Percentiles rank a stretch among this genome's conserved stretches.
Evolutionary conservation across 2,797 vertebrate species (phyloP).

Genomic region (Rhinatrema bivittatum): DNA sequence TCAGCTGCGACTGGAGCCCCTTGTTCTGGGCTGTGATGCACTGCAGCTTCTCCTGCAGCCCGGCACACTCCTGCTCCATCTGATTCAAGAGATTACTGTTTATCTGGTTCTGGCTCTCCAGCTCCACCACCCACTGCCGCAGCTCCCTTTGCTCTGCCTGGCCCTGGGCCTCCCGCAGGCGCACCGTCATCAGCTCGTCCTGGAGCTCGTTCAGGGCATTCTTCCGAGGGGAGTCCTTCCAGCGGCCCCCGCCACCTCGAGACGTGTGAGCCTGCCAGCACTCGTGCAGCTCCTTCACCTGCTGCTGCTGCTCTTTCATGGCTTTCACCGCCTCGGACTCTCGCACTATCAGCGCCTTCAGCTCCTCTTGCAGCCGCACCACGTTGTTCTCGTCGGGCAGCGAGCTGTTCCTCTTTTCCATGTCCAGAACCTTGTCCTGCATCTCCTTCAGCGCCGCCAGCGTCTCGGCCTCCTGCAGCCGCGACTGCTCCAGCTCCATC

Average conservation of each 20-base stretch:
- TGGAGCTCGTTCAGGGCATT: slow-evolving; percentile 80
- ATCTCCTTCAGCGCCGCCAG: slow-evolving; percentile 83
- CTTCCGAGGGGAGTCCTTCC: slow-evolving; percentile 91
- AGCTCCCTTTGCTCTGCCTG: slow-evolving; percentile 82
- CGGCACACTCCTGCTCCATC: slow-evolving; percentile 75
- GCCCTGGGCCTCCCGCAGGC: slow-evolving; percentile 81
- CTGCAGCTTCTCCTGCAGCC: slow-evolving; percentile 80
- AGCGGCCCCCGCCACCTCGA: slow-evolving; percentile 68
- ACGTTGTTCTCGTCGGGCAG: slow-evolving; percentile 87
- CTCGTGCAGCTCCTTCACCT: slow-evolving; percentile 81
- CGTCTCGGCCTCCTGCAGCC: slow-evolving; percentile 75
- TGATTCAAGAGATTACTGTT: slow-evolving; percentile 77
- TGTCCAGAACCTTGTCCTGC: slow-evolving; percentile 90
- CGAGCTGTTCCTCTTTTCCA: slow-evolving; percentile 84
- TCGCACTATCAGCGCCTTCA: slow-evolving; percentile 82
- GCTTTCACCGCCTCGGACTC: slow-evolving; percentile 77
- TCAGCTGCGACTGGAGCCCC: slow-evolving; percentile 81
- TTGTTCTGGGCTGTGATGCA: slow-evolving; percentile 80
- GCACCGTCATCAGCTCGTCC: slow-evolving; percentile 82
- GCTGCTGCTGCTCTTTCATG: slow-evolving; percentile 77
- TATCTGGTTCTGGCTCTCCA: slow-evolving; percentile 91
- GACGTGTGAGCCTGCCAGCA: slow-evolving; percentile 85
- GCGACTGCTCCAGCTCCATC: slow-evolving; percentile 81
- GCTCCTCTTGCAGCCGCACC: slow-evolving; percentile 78
- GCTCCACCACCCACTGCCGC: slow-evolving; percentile 78